phyloP scores from a whole-genome alignment of 2,888 invertebrate genomes.

The Apotomis turbidana region DNA sequence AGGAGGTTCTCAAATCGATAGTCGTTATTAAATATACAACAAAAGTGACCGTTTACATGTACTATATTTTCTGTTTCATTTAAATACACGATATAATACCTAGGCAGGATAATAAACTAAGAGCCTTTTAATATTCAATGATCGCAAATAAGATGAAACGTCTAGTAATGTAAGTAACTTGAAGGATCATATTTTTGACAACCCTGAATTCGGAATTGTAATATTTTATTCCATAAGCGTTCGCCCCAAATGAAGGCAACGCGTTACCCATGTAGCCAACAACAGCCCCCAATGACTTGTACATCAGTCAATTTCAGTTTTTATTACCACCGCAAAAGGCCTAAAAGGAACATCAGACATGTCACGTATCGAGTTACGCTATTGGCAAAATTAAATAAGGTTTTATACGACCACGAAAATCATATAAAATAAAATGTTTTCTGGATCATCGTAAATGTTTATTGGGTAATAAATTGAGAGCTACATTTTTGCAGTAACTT shows the following conservation, averaged over 20 bases:
- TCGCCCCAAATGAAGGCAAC: constrained; percentile 50
- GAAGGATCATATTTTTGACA: constrained; percentile 38
- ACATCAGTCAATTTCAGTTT: constrained; percentile 4
- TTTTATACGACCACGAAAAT: constrained; percentile 48
- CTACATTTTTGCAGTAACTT: constrained; percentile 12
- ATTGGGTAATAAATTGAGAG: constrained; percentile 34
- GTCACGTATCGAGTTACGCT: constrained; percentile 5
- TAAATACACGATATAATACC: too few relatives aligned
- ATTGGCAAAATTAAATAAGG: constrained; percentile 42
- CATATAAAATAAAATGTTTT: constrained; percentile 52
- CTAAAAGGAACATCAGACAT: neutral
- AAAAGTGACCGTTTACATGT: too few relatives aligned
- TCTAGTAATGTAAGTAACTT: neutral
- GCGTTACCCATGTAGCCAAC: constrained; percentile 44
- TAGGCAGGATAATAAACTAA: too few relatives aligned
- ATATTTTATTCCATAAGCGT: constrained; percentile 53
- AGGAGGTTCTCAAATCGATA: too few relatives aligned
- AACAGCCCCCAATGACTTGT: neutral
- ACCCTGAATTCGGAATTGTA: constrained; percentile 39
- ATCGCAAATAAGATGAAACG: neutral
- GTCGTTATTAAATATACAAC: too few relatives aligned
- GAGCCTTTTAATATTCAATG: too few relatives aligned
- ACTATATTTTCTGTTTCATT: too few relatives aligned
- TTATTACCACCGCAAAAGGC: constrained; percentile 13
- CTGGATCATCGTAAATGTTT: constrained; percentile 51